phyloP scores from a whole-genome alignment of 2,113 vertebrate genomes.

The Nicator chloris region DNA sequence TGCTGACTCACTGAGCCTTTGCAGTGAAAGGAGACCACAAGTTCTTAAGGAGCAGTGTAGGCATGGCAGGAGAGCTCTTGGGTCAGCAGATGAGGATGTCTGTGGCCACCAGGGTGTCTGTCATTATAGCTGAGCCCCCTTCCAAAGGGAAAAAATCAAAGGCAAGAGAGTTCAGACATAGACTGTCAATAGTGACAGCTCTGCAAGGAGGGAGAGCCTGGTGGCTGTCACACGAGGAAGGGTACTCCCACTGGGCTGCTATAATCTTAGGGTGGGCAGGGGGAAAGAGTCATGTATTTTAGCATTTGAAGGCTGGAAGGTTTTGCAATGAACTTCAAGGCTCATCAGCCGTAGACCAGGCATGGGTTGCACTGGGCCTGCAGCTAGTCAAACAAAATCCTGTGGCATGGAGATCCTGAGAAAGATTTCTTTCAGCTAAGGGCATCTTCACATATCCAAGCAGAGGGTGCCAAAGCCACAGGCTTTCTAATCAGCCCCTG shows the following conservation, averaged over 20 bases:
- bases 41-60: background rate
- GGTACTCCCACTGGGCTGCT: background rate
- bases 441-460: background rate
- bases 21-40: background rate
- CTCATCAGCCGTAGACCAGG: background rate
- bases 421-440: background rate
- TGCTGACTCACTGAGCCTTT: slow-evolving; percentile 2
- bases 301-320: background rate
- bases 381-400: background rate
- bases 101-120: background rate
- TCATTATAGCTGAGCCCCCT: background rate
- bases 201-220: background rate
- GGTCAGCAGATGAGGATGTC: background rate
- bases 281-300: background rate
- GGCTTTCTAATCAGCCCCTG: background rate
- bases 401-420: background rate
- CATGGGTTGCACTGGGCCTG: background rate
- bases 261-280: background rate
- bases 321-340: background rate
- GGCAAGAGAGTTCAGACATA: background rate
- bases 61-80: background rate
- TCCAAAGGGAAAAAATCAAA: background rate
- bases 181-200: background rate
- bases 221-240: background rate
- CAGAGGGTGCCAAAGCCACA: background rate